phyloP scores from a whole-genome alignment of 2,113 vertebrate genomes.

The Macrotis lagotis region DNA sequence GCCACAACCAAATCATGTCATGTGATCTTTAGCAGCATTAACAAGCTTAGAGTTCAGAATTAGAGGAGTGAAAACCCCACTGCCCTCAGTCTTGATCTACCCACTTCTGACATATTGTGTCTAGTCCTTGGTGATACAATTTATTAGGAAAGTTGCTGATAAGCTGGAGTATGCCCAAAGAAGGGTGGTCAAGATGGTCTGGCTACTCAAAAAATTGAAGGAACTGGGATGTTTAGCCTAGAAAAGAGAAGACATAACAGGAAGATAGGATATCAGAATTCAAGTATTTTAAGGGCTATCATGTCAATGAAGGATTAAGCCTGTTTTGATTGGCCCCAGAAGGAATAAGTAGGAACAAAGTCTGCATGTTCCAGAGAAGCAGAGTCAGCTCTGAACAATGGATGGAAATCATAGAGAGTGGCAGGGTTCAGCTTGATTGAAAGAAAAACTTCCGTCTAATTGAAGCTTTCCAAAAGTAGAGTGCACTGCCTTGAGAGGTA shows the following conservation, averaged over 20 bases:
- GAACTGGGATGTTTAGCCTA: neutral
- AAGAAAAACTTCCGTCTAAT: neutral
- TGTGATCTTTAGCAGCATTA: neutral
- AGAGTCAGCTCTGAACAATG: neutral
- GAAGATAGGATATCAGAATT: neutral
- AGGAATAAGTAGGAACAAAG: neutral
- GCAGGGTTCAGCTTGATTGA: neutral
- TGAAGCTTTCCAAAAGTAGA: neutral
- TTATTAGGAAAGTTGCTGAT: neutral
- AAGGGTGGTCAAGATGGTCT: neutral
- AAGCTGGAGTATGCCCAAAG: neutral
- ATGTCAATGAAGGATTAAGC: neutral
- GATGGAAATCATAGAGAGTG: neutral
- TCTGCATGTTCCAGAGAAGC: neutral
- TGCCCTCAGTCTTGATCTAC: neutral
- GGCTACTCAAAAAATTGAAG: neutral
- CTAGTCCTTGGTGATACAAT: neutral
- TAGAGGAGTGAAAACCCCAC: neutral
- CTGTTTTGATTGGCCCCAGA: neutral
- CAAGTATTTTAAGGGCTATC: neutral
- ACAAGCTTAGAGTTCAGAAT: neutral
- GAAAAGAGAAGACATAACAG: neutral
- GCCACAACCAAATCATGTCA: neutral
- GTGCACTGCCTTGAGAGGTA: neutral
- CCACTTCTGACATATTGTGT: neutral